Evolutionary conservation across 1,140 invertebrate species (phyloP).

Genomic region (Helicoverpa armigera): DNA sequence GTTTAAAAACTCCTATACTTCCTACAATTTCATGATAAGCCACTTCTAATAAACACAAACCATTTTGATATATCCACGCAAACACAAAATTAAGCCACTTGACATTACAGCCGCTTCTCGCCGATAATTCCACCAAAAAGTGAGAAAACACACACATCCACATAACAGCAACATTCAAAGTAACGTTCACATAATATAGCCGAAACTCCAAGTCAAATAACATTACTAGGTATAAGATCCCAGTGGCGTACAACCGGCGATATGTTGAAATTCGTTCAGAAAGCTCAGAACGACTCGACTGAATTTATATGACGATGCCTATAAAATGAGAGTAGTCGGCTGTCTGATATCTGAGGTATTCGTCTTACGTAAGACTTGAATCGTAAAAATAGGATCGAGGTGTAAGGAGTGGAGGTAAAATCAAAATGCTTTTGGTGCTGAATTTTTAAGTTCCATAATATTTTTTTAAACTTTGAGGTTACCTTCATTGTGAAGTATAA

Average conservation of each 20-base stretch:
- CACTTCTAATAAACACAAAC: background rate
- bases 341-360: slow-evolving; percentile 43
- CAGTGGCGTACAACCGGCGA: slow-evolving; percentile 13
- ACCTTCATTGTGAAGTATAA: no score
- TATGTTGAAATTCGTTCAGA: slow-evolving; percentile 39
- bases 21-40: no score
- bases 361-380: slow-evolving; percentile 24
- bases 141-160: slow-evolving; percentile 32
- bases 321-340: slow-evolving; percentile 46
- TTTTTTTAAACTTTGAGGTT: no score
- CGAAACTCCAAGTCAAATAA: slow-evolving; percentile 36
- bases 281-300: slow-evolving; percentile 22
- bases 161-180: slow-evolving; percentile 21
- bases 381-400: slow-evolving; percentile 42
- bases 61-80: background rate
- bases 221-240: slow-evolving; percentile 31
- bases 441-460: no score
- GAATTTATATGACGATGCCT: slow-evolving; percentile 50
- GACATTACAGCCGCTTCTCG: slow-evolving; percentile 33
- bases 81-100: slow-evolving; percentile 23
- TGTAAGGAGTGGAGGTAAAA: background rate
- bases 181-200: slow-evolving; percentile 24
- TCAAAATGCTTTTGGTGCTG: background rate
- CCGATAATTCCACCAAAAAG: slow-evolving; percentile 46
- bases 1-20: no score